These are phyloP conservation scores for Planiliza haematocheilus DNA, from an alignment of 2,113 vertebrate species.

Conservation along the genomic window DNA sequence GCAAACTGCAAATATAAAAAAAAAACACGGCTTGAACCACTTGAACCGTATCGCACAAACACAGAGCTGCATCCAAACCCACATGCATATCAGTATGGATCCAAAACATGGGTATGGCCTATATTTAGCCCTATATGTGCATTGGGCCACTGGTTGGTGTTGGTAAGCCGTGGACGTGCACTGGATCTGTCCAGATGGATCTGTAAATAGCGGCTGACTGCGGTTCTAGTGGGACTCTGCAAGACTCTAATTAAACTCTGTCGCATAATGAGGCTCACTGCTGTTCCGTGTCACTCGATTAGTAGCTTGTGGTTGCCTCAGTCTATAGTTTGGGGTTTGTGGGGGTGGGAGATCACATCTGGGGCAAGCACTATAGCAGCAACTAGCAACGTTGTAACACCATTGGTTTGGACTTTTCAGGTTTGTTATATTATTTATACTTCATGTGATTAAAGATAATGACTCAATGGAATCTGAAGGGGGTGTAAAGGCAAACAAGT, in stretches of 20 bases:
- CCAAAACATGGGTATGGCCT: conserved; percentile 45
- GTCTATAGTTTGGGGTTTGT: conserved; percentile 78
- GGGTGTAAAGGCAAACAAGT: conserved; percentile 30
- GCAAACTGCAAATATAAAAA: conserved; percentile 40
- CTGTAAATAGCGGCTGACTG: conserved; percentile 77
- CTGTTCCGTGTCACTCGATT: conserved; percentile 73
- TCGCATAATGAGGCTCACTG: conserved; percentile 75
- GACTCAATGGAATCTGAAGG: conserved; percentile 34
- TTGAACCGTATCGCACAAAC: conserved; percentile 35
- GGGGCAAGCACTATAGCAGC: conserved; percentile 54
- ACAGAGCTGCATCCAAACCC: conserved; percentile 63
- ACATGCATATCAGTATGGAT: conserved; percentile 45
- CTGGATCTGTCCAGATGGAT: conserved; percentile 52
- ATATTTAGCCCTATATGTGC: conserved; percentile 60
- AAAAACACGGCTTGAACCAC: conserved; percentile 48
- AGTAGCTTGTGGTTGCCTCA: conserved; percentile 70
- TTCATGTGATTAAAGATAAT: conserved; percentile 24
- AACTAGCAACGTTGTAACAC: conserved; percentile 42
- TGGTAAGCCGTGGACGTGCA: conserved; percentile 50
- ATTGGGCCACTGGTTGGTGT: conserved; percentile 32
- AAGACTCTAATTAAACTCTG: conserved; percentile 80
- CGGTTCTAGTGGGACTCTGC: conserved; percentile 69
- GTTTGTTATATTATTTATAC: conserved; percentile 49
- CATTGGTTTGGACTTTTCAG: conserved; percentile 26
- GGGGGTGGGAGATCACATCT: conserved; percentile 75